Evolutionary conservation across 2,797 vertebrate genomes (phyloP).

Genomic region (Mareca strepera): DNA sequence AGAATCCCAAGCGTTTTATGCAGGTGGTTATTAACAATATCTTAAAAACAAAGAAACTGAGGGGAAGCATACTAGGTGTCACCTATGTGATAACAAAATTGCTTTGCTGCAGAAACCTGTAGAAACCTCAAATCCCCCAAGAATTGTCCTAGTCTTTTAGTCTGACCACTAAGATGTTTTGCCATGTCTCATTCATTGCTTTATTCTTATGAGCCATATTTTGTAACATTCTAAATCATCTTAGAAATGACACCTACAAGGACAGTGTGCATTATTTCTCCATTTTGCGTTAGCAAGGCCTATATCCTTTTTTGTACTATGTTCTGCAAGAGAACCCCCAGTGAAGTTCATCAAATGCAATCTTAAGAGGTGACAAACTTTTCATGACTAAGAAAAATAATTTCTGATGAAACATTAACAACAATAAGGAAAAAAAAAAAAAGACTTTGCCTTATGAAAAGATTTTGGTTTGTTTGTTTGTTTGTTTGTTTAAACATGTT

Average conservation of each 20-base stretch:
- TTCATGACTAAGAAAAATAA: constrained; percentile 56
- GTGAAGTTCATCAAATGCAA: not conserved
- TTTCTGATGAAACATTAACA: constrained; percentile 66
- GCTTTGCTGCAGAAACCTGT: not conserved
- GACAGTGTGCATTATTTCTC: not conserved
- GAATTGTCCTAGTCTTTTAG: not conserved
- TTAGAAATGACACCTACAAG: not conserved
- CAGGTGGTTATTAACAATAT: not conserved
- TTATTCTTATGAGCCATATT: not conserved
- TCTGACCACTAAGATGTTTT: not conserved
- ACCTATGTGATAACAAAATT: not conserved
- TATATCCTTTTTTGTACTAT: not conserved
- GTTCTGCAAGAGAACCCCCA: not conserved
- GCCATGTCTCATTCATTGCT: not conserved
- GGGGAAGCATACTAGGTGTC: accelerated
- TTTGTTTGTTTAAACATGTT: constrained; percentile 58
- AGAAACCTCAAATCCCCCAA: not conserved
- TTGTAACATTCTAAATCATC: not conserved
- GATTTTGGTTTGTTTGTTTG: no score
- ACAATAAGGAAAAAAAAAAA: constrained; percentile 52
- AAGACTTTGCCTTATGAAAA: constrained; percentile 51
- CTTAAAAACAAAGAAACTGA: not conserved
- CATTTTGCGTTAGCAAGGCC: not conserved
- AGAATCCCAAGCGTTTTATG: not conserved
- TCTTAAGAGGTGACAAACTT: constrained; percentile 57